Evolutionary conservation across 1,140 invertebrate species (phyloP), one percentile per base, ranked within the genome.

Genomic region (Lordiphosa mommai): DNA sequence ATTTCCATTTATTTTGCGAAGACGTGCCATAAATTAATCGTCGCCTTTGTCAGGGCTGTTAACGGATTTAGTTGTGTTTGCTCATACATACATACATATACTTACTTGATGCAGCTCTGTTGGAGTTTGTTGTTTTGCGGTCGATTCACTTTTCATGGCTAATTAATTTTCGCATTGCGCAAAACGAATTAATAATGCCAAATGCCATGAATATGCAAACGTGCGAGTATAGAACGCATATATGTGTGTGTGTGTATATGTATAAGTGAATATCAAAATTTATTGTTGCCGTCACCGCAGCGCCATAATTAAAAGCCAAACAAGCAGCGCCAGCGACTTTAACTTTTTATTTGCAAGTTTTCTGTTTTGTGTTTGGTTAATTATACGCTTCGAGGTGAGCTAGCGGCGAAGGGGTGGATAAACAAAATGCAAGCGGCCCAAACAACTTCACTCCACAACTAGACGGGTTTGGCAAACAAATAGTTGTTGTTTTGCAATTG

Each of bases 141-240:
- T 80, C 77, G 77, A 80, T 80, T 80, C 76, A 84, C 77, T 80
- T 80, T 80, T 80, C 77, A 84, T 84, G 77, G 79, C 77, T 85
- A 84, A 84, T 84, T 84, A 84, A 84, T 84, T 84, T 84, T 84
- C 77, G 77, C 65, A 84, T 85, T 84, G 77, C 79, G 72, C 77
- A 72, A 85, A 82, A 84, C 84, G 73, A 84, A 84, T 84, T 84
- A 69, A 85, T 80, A 84, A 80, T 74, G 63, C 63, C 47, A 77
- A 60, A 56, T 77, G 77, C 74, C 76, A 80, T 80, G 74, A 80
- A 80, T 80, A 80, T 80, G 74, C 76, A 80, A 80, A 80, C 56
- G 64, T 67, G 63, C 52, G 63, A 66, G 32, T 58, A 57, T 53
- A 47, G 43, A 34, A 20, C 20, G 16, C 27, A 51, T 33, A 49